Conservation (phyloP, 2,797 vertebrate genomes). For the Nasua narica region DNA sequence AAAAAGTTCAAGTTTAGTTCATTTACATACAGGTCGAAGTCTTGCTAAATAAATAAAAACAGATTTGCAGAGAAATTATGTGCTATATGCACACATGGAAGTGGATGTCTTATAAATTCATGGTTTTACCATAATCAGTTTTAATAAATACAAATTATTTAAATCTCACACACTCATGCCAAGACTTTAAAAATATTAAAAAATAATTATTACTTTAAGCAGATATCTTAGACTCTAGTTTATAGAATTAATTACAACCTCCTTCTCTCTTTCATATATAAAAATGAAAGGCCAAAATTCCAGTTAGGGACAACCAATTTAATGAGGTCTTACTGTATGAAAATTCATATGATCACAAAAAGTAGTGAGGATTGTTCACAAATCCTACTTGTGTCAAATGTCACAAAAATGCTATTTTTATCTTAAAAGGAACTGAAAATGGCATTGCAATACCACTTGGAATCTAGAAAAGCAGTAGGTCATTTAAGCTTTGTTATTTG, state of each 20-base stretch:
- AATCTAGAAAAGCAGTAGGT: slow-evolving; percentile 23
- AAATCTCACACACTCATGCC: background rate
- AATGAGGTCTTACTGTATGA: slow-evolving; percentile 18
- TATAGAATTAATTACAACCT: slow-evolving; percentile 39
- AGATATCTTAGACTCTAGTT: background rate
- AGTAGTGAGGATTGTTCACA: background rate
- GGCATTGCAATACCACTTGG: background rate
- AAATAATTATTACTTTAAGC: slow-evolving; percentile 33
- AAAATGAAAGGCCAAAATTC: slow-evolving; percentile 35
- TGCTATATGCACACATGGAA: background rate
- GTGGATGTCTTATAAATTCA: background rate
- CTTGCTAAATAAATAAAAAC: slow-evolving; percentile 17
- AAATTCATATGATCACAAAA: slow-evolving; percentile 32
- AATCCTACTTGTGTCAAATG: slow-evolving; percentile 23
- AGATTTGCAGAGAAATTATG: slow-evolving; percentile 13
- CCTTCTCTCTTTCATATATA: slow-evolving; percentile 4
- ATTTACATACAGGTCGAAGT: background rate
- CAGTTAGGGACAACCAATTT: background rate
- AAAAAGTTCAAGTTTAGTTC: slow-evolving; percentile 23
- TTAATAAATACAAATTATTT: slow-evolving; percentile 41
- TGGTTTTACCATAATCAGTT: slow-evolving; percentile 9
- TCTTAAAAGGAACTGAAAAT: slow-evolving; percentile 45
- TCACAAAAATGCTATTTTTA: slow-evolving; percentile 24
- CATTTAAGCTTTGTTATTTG: background rate
- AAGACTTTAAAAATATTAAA: slow-evolving; percentile 13